Evolutionary conservation across 2,888 invertebrate species (phyloP).

Genomic region (Drosophila subquinaria): DNA sequence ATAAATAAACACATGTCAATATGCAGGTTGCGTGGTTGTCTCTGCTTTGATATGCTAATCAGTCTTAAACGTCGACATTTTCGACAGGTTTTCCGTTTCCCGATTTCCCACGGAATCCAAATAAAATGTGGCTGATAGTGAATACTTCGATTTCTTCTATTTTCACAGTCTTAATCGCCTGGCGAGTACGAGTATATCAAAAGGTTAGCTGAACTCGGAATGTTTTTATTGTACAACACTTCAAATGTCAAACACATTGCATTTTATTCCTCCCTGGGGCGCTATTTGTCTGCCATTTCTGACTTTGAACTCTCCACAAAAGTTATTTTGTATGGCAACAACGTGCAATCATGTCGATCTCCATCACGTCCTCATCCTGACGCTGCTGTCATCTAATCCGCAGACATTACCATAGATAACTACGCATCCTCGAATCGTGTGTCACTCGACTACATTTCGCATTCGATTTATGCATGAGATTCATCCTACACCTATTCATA

Average conservation of each 20-base stretch:
- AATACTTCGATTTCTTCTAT: slow-evolving; percentile 7
- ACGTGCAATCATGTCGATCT: slow-evolving; percentile 55
- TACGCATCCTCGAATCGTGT: slow-evolving; percentile 51
- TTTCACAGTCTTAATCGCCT: slow-evolving; percentile 47
- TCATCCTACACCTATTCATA: slow-evolving; percentile 25
- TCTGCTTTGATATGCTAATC: slow-evolving; percentile 79
- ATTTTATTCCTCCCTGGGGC: slow-evolving; percentile 48
- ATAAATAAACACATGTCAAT: slow-evolving; percentile 78
- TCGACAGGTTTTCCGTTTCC: slow-evolving; percentile 80
- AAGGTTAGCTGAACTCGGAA: slow-evolving; percentile 1
- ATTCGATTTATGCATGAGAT: slow-evolving; percentile 67
- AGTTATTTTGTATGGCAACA: slow-evolving; percentile 39
- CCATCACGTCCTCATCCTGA: slow-evolving; percentile 52
- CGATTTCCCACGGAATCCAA: slow-evolving; percentile 72
- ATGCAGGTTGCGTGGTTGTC: slow-evolving; percentile 67
- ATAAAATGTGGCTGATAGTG: slow-evolving; percentile 37
- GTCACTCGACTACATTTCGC: slow-evolving; percentile 40
- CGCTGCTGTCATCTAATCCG: slow-evolving; percentile 9
- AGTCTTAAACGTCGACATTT: slow-evolving; percentile 74
- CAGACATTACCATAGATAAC: slow-evolving; percentile 45
- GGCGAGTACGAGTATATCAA: slow-evolving; percentile 12
- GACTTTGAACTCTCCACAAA: slow-evolving; percentile 48
- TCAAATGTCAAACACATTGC: slow-evolving; percentile 48
- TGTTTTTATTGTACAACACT: slow-evolving; percentile 34
- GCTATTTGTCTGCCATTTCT: slow-evolving; percentile 42